Conservation (phyloP, 2,888 invertebrate genomes). For the Platynereis dumerilii region DNA sequence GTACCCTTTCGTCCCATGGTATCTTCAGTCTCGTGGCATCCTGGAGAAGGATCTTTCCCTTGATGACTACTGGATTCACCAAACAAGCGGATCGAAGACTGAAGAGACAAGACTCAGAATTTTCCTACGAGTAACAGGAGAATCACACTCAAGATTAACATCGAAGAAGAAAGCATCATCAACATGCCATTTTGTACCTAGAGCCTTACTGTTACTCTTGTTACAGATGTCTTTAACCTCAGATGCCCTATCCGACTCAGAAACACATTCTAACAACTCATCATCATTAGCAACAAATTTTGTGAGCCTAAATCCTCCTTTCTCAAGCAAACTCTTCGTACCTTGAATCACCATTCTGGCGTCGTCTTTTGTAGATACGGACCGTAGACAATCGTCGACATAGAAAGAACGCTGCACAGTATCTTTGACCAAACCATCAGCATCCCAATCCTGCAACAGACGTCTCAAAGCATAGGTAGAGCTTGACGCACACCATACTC, state of each 20-base stretch:
- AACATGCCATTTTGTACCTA: no score
- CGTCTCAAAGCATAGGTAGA: constrained; percentile 22
- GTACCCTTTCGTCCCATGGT: constrained; percentile 41
- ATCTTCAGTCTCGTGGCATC: constrained; percentile 29
- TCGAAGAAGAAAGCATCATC: no score
- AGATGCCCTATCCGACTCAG: no score
- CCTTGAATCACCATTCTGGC: not conserved
- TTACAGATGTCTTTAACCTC: no score
- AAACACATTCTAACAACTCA: no score
- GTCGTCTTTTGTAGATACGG: constrained; percentile 12
- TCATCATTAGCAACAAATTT: no score
- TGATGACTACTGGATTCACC: constrained; percentile 37
- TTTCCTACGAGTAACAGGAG: constrained; percentile 27
- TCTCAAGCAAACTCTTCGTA: no score
- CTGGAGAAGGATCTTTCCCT: constrained; percentile 39
- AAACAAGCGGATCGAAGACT: constrained; percentile 36
- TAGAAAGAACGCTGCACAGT: constrained; percentile 31
- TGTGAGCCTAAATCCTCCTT: no score
- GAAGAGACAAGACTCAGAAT: constrained; percentile 33
- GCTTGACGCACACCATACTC: constrained; percentile 16
- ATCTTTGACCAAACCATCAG: no score
- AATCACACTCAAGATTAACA: no score
- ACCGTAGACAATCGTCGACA: constrained; percentile 34
- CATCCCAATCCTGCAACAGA: not conserved
- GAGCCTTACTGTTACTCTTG: no score